Conservation (phyloP, 2,113 vertebrate species). For the Jaculus jaculus region DNA sequence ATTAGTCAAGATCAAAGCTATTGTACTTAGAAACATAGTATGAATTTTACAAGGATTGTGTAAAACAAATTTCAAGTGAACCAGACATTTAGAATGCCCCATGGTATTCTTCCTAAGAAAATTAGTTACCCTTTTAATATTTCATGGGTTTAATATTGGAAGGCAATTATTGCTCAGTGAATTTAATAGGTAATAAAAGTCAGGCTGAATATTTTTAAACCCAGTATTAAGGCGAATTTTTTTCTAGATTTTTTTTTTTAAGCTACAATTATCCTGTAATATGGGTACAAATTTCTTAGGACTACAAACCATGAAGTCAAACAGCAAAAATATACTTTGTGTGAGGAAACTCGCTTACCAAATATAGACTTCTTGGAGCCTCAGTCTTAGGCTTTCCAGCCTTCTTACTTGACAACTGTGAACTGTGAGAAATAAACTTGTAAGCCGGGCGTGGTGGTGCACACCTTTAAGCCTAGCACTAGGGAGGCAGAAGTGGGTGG, state of each 20-base stretch:
- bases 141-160: neutral
- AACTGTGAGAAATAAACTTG: neutral
- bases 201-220: neutral
- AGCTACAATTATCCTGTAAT: neutral
- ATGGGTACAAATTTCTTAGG: neutral
- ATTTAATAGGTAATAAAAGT: neutral
- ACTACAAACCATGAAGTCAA: neutral
- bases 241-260: neutral
- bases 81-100: neutral
- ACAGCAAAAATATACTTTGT: neutral
- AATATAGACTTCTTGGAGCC: neutral
- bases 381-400: neutral
- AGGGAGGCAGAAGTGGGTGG: too few species aligned
- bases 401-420: neutral
- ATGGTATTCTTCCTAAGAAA: neutral
- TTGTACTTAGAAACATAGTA: neutral
- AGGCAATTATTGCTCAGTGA: neutral
- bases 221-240: neutral
- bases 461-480: too few species aligned
- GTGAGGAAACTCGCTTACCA: neutral
- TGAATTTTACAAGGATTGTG: neutral
- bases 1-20: neutral
- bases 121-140: neutral
- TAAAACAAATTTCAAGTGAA: neutral
- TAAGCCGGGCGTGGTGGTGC: too few species aligned